phyloP scores from a whole-genome alignment of 2,113 vertebrate genomes.

The Ceyx margarethae region DNA sequence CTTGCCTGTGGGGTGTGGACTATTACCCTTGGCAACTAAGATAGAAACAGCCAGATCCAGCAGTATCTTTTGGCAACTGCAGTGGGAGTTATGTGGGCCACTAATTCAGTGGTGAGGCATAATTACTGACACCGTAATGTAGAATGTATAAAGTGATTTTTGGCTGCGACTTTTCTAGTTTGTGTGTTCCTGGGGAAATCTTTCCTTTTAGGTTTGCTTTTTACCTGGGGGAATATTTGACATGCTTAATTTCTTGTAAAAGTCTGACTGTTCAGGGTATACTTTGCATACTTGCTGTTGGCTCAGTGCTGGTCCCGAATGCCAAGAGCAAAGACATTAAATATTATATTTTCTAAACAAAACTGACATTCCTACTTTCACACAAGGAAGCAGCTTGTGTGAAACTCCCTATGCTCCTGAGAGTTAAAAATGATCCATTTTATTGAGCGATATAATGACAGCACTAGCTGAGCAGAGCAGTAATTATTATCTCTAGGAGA shows the following conservation, averaged over 20 bases:
- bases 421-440: conserved; percentile 76
- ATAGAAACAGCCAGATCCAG: neutral
- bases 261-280: neutral
- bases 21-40: neutral
- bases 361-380: conserved; percentile 70
- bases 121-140: neutral
- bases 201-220: conserved; percentile 24
- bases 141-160: neutral
- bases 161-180: neutral
- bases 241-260: neutral
- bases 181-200: neutral
- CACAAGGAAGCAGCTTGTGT: conserved; percentile 43
- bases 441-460: conserved; percentile 77
- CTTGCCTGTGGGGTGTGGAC: neutral
- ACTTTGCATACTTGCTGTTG: conserved; percentile 21
- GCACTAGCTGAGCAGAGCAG: conserved; percentile 67
- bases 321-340: conserved; percentile 61
- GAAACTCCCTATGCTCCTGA: conserved; percentile 60
- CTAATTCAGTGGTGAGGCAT: neutral
- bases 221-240: neutral
- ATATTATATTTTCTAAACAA: conserved; percentile 77
- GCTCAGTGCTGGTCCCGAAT: neutral
- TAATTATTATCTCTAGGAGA: conserved; percentile 77
- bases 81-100: neutral
- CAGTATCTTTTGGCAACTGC: neutral